phyloP scores from a whole-genome alignment of 2,113 vertebrate species.

The Bucco capensis region DNA sequence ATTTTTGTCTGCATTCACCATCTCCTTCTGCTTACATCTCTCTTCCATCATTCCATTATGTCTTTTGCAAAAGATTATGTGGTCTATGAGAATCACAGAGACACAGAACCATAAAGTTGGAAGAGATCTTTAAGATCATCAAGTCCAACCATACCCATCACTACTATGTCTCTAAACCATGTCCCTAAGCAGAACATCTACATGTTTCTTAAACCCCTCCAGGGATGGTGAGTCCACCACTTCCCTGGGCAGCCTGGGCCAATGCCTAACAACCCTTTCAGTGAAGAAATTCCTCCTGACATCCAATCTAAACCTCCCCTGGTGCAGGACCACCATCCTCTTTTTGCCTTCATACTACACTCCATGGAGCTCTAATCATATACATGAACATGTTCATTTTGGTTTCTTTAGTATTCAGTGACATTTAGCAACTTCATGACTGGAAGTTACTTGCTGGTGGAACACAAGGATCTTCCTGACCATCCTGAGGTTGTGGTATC shows the following conservation, averaged over 20 bases:
- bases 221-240: no score
- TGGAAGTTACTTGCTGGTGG: slow-evolving; percentile 65
- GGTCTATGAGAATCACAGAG: neutral
- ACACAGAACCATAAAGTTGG: no score
- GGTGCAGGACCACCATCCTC: neutral
- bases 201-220: no score
- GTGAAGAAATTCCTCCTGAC: no score
- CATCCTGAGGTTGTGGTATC: slow-evolving; percentile 39
- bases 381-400: neutral
- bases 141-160: no score
- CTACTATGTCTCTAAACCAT: no score
- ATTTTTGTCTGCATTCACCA: neutral
- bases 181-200: no score
- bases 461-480: slow-evolving; percentile 47
- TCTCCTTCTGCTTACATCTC: neutral
- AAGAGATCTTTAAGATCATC: no score
- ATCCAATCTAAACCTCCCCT: no score
- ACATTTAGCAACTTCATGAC: slow-evolving; percentile 65
- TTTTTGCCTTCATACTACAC: neutral
- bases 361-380: neutral
- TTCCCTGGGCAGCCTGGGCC: no score
- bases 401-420: slow-evolving; percentile 67
- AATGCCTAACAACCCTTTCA: no score
- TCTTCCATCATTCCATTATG: neutral
- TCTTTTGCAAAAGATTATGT: neutral